Conservation (phyloP, 2,888 invertebrate genomes). For the Aricia artaxerxes region DNA sequence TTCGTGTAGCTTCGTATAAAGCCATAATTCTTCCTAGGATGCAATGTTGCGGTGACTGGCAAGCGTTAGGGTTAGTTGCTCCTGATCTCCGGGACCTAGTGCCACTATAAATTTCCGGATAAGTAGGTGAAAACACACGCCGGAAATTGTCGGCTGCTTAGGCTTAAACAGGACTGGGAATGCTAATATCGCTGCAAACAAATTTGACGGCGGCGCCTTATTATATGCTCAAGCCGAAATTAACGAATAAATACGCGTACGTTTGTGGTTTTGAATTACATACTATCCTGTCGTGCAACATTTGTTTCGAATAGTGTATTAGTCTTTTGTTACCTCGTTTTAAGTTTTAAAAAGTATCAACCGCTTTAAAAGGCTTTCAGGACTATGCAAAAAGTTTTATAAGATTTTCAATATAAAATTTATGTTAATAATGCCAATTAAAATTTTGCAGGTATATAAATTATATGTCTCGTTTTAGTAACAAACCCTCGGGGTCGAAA, state of each 20-base stretch:
- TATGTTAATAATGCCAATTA: no score
- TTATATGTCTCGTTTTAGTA: neutral
- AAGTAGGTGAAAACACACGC: constrained; percentile 41
- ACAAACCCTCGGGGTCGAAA: neutral
- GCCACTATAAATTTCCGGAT: constrained; percentile 41
- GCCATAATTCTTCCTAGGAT: constrained; percentile 45
- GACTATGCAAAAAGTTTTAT: no score
- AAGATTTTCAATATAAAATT: no score
- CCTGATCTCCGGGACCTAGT: constrained; percentile 43
- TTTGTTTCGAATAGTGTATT: neutral
- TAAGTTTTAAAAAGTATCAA: no score
- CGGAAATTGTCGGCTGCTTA: constrained; percentile 33
- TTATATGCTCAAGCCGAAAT: neutral
- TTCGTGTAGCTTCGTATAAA: constrained; percentile 37
- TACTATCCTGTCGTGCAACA: neutral
- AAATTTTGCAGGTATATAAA: neutral
- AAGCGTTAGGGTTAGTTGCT: constrained; percentile 45
- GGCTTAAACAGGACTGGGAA: constrained; percentile 29
- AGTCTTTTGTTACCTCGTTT: no score
- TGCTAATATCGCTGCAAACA: constrained; percentile 19
- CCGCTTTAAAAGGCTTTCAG: no score
- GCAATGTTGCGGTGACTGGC: constrained; percentile 45
- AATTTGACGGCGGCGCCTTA: constrained; percentile 1
- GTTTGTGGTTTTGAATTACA: constrained; percentile 9
- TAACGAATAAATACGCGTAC: neutral